Conservation (phyloP, 1,140 invertebrate genomes). For the Dendrolimus kikuchii region DNA sequence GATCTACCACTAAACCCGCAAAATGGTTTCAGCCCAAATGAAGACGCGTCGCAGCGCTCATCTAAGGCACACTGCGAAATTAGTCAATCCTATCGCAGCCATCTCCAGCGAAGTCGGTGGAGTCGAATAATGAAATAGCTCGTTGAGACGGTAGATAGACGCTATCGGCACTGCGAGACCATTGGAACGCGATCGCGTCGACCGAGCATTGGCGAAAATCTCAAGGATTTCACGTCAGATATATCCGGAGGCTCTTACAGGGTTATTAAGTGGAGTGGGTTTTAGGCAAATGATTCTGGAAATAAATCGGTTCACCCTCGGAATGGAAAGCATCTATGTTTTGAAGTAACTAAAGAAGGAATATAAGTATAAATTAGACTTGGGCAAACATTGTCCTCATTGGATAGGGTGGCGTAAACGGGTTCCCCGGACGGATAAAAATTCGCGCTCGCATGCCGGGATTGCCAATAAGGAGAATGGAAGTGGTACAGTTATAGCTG, state of each 20-base stretch:
- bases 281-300: slow-evolving; percentile 55
- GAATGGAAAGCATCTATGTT: slow-evolving; percentile 40
- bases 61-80: slow-evolving; percentile 51
- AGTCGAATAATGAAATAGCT: slow-evolving; percentile 67
- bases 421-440: slow-evolving; percentile 41
- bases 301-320: slow-evolving; percentile 42
- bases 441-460: slow-evolving; percentile 35
- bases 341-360: slow-evolving; percentile 48
- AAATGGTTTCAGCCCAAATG: slow-evolving; percentile 50
- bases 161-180: slow-evolving; percentile 38
- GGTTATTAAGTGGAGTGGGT: slow-evolving; percentile 65
- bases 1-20: slow-evolving; percentile 40
- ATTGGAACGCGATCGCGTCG: slow-evolving; percentile 40
- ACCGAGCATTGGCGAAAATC: slow-evolving; percentile 45
- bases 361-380: slow-evolving; percentile 42
- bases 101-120: slow-evolving; percentile 43
- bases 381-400: slow-evolving; percentile 52
- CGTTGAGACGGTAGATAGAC: slow-evolving; percentile 40
- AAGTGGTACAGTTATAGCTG: slow-evolving; percentile 27
- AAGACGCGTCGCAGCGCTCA: slow-evolving; percentile 36
- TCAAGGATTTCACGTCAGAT: slow-evolving; percentile 55
- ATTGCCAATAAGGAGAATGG: slow-evolving; percentile 51
- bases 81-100: slow-evolving; percentile 54
- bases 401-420: slow-evolving; percentile 23
- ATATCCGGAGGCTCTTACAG: slow-evolving; percentile 49